Percentiles rank a stretch among this genome's conserved stretches.
phyloP scores from a whole-genome alignment of 2,888 invertebrate genomes.

The Horisme vitalbata region DNA sequence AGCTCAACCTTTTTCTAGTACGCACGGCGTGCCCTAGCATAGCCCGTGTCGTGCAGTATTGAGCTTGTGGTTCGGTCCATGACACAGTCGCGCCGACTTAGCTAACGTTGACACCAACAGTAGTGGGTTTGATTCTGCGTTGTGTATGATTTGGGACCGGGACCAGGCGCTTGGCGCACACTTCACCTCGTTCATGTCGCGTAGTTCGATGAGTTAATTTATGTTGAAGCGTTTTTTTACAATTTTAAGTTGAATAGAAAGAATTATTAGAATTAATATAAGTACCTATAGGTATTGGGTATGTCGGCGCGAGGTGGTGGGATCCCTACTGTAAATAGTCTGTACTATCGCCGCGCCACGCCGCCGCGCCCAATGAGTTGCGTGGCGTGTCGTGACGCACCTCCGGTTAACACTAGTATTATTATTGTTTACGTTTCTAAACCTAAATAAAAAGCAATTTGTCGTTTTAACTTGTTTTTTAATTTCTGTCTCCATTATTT shows the following conservation, averaged over 20 bases:
- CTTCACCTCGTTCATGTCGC: too few species aligned
- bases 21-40: too few species aligned
- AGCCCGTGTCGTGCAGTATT: too few species aligned
- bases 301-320: constrained; percentile 20
- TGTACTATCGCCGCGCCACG: constrained; percentile 1
- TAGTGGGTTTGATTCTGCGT: neutral
- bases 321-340: constrained; percentile 3
- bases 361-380: neutral
- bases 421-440: constrained; percentile 33
- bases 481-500: constrained; percentile 6
- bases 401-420: constrained; percentile 27
- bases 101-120: too few species aligned
- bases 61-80: too few species aligned
- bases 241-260: too few species aligned
- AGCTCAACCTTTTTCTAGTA: neutral
- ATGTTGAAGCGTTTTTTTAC: too few species aligned
- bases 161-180: too few species aligned
- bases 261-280: too few species aligned
- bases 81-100: too few species aligned
- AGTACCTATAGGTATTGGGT: neutral
- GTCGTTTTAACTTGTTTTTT: constrained; percentile 23
- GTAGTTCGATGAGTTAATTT: too few species aligned
- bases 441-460: constrained; percentile 36
- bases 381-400: neutral
- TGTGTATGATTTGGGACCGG: too few species aligned